Evolutionary conservation across 2,113 vertebrate species (phyloP), one percentile per base, ranked within the genome.

Genomic region (Poeciliopsis prolifica): DNA sequence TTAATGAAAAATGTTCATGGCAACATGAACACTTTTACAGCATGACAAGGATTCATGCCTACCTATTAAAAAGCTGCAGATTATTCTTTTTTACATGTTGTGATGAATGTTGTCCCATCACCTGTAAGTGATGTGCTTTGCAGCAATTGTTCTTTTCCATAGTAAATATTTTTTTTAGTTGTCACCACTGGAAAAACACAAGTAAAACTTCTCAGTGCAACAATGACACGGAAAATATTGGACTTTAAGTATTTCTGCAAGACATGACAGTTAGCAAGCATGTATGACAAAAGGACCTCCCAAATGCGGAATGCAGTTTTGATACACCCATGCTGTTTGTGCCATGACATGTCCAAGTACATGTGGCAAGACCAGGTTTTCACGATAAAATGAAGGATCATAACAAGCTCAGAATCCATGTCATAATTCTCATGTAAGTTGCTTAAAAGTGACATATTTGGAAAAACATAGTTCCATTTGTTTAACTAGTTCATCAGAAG

Each of bases 221-320:
- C 5, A 19, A n/a, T 26, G 62, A 65, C 8, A 65, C 62, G 14
- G 35, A 10, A 28, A 37, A 37, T 37, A 37, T 37, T 37, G 19
- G 33, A 26, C 10, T 58, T 35, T 35, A 9, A 24, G n/a, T 30
- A 19, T 44, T 10, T 5, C 17, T 3, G 37, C 22, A 44, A 42
- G 28, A 26, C n/a, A 8, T 33, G 29, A 31, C 30, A 37, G 29
- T 65, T 65, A 65, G n/a, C 30, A 28, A 22, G 13, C 19, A 14
- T 31, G 40, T 22, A 66, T 4, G 19, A 51, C 61, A 33, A 51
- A 15, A 58, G 48, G 29, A 58, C 63, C 72, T 40, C 63, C 72
- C 63, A 7, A 11, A 7, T 33, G 17, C 60, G 72, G 72, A 74
- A 74, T 74, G 63, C 17, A 40, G 31, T 14, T 13, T 8, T 44